Conservation (phyloP, 2,888 invertebrate genomes). For the Selenia dentaria region DNA sequence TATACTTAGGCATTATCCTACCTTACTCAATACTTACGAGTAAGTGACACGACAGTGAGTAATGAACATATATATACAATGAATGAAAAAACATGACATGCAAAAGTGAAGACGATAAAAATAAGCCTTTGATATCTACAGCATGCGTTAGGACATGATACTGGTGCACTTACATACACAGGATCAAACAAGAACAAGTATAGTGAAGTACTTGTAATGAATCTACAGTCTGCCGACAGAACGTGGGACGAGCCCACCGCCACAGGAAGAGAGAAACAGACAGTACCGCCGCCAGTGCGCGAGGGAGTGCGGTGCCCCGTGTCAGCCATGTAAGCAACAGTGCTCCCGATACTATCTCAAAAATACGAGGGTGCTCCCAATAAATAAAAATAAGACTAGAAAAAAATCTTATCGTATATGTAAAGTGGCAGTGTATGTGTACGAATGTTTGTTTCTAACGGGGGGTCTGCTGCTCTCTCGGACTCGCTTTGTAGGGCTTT, state of each 20-base stretch:
- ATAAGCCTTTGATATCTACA: slow-evolving; percentile 27
- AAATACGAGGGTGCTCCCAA: slow-evolving; percentile 69
- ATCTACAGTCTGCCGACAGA: slow-evolving; percentile 68
- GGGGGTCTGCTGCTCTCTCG: slow-evolving; percentile 86
- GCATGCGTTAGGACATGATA: slow-evolving; percentile 31
- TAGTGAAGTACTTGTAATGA: slow-evolving; percentile 41
- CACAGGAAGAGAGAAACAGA: slow-evolving; percentile 86
- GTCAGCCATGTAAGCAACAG: slow-evolving; percentile 76
- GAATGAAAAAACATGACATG: slow-evolving; percentile 28
- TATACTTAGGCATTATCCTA: slow-evolving; percentile 13
- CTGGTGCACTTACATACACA: slow-evolving; percentile 28
- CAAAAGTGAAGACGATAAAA: slow-evolving; percentile 28
- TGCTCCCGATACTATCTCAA: slow-evolving; percentile 72
- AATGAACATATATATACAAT: slow-evolving; percentile 19
- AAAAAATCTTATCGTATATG: slow-evolving; percentile 67
- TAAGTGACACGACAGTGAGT: slow-evolving; percentile 14
- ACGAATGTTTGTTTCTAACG: slow-evolving; percentile 71
- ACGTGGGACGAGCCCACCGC: slow-evolving; percentile 79
- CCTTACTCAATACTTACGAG: slow-evolving; percentile 15
- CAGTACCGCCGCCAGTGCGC: slow-evolving; percentile 83
- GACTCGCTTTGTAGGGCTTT: slow-evolving; percentile 84
- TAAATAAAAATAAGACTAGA: slow-evolving; percentile 54
- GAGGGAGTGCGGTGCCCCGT: slow-evolving; percentile 75
- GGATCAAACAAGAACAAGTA: slow-evolving; percentile 21
- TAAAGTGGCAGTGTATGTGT: slow-evolving; percentile 80